Evolutionary conservation across 2,113 vertebrate species (phyloP).

Genomic region (Neotoma lepida): DNA sequence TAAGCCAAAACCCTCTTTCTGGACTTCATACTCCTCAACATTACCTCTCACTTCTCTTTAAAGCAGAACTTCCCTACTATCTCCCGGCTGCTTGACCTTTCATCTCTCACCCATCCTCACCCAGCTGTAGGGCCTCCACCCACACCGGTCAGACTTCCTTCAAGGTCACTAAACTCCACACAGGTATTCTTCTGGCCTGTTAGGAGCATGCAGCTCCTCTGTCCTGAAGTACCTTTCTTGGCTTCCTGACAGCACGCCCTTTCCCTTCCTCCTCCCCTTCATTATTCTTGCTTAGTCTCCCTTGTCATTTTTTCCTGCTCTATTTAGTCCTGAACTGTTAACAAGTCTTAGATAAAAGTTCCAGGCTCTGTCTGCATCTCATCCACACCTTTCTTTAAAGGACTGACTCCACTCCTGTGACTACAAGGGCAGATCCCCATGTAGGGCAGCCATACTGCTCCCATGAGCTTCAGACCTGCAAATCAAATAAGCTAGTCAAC

Average conservation of each 20-base stretch:
- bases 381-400: not conserved
- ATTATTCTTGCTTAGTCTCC: not conserved
- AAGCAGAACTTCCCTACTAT: not conserved
- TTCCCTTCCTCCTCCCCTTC: not conserved
- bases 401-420: not conserved
- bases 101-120: not conserved
- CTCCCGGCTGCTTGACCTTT: not conserved
- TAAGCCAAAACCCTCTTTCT: not conserved
- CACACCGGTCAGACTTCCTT: not conserved
- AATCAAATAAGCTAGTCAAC: not conserved
- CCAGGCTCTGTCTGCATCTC: not conserved
- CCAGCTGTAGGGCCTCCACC: not conserved
- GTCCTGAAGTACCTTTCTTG: slow-evolving; percentile 3
- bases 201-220: not conserved
- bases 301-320: not conserved
- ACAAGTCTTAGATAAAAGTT: slow-evolving; percentile 5
- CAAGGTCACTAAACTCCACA: not conserved
- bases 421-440: slow-evolving; percentile 4
- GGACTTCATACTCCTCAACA: not conserved
- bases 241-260: not conserved
- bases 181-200: not conserved
- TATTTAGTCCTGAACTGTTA: slow-evolving; percentile 22
- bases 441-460: not conserved
- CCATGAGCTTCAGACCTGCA: not conserved
- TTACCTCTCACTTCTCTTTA: not conserved